Conservation (phyloP, 2,797 vertebrate species). For the Spondyliosoma cantharus region DNA sequence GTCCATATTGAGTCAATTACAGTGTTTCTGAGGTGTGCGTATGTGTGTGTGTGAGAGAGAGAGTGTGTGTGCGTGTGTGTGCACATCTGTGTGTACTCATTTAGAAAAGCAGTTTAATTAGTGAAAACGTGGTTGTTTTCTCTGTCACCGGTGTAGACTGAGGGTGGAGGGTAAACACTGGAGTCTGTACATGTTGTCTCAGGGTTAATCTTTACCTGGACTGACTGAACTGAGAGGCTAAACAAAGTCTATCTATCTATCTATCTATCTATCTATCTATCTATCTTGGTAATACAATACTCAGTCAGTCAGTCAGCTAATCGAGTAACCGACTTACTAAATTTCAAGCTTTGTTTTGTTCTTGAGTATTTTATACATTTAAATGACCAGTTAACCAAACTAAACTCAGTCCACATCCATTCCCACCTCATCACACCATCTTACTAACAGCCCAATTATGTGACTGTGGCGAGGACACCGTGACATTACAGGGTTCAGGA, state of each 20-base stretch:
- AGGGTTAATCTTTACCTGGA: conserved; percentile 57
- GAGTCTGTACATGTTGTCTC: conserved; percentile 23
- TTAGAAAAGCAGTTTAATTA: conserved; percentile 60
- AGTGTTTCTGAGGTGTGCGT: conserved; percentile 53
- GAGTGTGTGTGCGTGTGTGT: background rate
- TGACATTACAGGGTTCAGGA: conserved; percentile 57
- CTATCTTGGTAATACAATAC: background rate
- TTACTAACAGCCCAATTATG: conserved; percentile 17
- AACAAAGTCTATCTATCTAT: background rate
- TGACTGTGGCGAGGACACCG: conserved; percentile 24
- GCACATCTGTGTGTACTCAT: conserved; percentile 33
- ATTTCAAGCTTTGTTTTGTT: no score
- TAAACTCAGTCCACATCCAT: background rate
- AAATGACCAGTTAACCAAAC: background rate
- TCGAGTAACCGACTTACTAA: no score
- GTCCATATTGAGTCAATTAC: conserved; percentile 70
- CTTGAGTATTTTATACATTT: no score
- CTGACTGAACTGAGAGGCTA: conserved; percentile 4
- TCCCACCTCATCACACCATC: conserved; percentile 1
- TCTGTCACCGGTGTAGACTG: conserved; percentile 33
- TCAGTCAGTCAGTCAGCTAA: no score
- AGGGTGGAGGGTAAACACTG: conserved; percentile 44
- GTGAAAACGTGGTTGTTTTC: conserved; percentile 39
- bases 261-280: background rate
- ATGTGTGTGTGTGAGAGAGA: background rate